Base-by-base conservation (phyloP, 2,113 vertebrate genomes). In the Himantopus leucocephalus region DNA sequence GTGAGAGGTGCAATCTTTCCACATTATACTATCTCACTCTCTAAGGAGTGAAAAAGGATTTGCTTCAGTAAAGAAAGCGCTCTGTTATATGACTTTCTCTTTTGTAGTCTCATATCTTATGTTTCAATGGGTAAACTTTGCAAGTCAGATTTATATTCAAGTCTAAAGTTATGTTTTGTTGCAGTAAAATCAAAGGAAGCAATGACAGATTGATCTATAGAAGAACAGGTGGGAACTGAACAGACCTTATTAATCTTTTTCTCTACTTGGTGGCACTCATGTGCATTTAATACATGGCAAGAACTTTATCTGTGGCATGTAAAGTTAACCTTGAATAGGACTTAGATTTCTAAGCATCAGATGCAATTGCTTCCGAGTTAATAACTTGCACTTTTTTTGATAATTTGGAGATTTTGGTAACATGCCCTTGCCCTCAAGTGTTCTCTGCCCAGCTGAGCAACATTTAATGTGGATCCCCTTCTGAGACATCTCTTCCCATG, bases 91-190 rank as follows among this genome's bases (percentile, higher is more conserved):
- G 34, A 81, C 76, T 96, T 84, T 86, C 82, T 48, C 68, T 75
- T 92, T 75, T 85, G 73, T 68, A 68, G 76, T 78, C 80, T 92
- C 86, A 84, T 86, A 64, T 93, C 94, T 96, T 92, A 81, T 45
- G 64, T 95, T 96, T 89, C 95, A 96, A 55, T 91, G 88, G 72
- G 88, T 94, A 95, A 96, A 94, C 95, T 95, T 89, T 88, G 94
- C 92, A 96, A 95, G 85, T 91, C 88, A 96, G 94, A 96, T 96
- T 94, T 97, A 96, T 96, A 94, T 74, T 88, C 76, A 37, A 81
- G 94, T 91, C 85, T 85, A 39, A 95, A 94, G 70, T 92, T 95
- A 52, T 78, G 85, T 94, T 96, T 97, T 93, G 92, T 80, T 91
- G 88, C 86, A 92, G 88, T 81, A 91, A 96, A 96, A 97, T 95